Evolutionary conservation across 1,140 invertebrate genomes (phyloP).

Genomic region (Cotesia glomerata): DNA sequence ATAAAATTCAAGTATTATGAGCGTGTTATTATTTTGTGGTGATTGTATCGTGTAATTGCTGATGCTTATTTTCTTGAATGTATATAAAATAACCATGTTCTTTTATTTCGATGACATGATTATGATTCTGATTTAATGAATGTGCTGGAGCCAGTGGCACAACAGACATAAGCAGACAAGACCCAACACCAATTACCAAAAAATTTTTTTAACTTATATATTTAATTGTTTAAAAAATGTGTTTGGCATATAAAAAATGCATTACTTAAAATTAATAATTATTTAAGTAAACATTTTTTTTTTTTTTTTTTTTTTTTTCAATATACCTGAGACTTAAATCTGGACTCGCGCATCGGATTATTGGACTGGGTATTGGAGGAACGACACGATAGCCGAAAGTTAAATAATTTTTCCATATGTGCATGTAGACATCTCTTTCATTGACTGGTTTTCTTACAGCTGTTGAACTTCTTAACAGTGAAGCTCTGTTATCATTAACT

Average conservation of each 20-base stretch:
- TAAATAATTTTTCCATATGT: constrained; percentile 95
- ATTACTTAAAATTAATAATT: neutral
- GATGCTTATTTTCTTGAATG: neutral
- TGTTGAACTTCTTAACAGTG: constrained; percentile 80
- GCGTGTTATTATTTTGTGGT: too few species aligned
- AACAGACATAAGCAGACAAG: constrained; percentile 47
- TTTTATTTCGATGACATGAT: neutral
- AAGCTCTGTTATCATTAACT: constrained; percentile 96
- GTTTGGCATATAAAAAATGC: neutral
- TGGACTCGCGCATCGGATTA: constrained; percentile 88
- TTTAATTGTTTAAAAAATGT: neutral
- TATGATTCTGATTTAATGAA: constrained; percentile 2
- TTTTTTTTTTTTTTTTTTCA: neutral
- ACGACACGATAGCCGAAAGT: constrained; percentile 94
- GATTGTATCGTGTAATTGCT: too few species aligned
- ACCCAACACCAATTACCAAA: constrained; percentile 51
- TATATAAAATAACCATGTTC: neutral
- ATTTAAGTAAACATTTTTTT: neutral
- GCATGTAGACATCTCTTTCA: constrained; percentile 90
- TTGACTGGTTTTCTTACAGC: constrained; percentile 84
- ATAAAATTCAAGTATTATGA: too few species aligned
- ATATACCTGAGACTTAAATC: constrained; percentile 87
- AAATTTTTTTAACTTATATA: constrained; percentile 15
- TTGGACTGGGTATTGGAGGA: constrained; percentile 78
- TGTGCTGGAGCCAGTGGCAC: constrained; percentile 35